Evolutionary conservation across 2,797 vertebrate genomes (phyloP), one percentile per base, ranked within the genome.

Genomic region (Urophycis tenuis): DNA sequence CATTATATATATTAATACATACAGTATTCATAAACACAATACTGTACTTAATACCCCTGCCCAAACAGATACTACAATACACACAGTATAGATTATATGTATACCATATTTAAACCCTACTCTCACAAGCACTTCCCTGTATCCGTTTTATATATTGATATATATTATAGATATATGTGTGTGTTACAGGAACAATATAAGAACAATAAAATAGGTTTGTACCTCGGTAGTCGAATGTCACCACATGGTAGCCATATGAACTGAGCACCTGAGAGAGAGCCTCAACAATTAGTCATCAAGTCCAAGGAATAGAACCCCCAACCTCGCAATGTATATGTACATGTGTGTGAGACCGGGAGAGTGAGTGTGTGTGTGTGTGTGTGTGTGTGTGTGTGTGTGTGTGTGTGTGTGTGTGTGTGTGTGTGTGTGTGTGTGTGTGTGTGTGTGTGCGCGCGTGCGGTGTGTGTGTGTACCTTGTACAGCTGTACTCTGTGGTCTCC

Each of bases 211-310:
- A n/a, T n/a, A n/a, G 74, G 12, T 39, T 2, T 70, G 45, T 88
- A 98, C 97, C 97, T 96, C 96, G 93, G 85, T 98, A 99, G 89
- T 98, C 97, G 75, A 98, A 97, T 0, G 96, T 94, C 83, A 99
- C 93, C 74, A 98, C 95, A 0, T 98, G 96, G 90, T 95, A 97
- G 70, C 96, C 96, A 9, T 95, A 92, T 1, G 94, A 94, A 88
- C 97, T 97, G 89, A 99, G 94, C 85, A 98, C 97, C 97, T 99
- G 84, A 29, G 82, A 39, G 53, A 83, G 71, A 14, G 14, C 30
- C 25, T 10, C 25, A 64, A 64, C 53, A 53, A 22, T 53, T n/a
- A 53, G 8, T 64, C 9, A 25, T 22, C 22, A 53, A 7, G 22
- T n/a, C 49, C 6, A 22, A n/a, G 19, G 49, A 53, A 64, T 64